A percentile compares a stretch with the other conserved stretches of the same genome.
Evolutionary conservation across 1,140 invertebrate species (phyloP).

Genomic region (Hyles euphorbiae): DNA sequence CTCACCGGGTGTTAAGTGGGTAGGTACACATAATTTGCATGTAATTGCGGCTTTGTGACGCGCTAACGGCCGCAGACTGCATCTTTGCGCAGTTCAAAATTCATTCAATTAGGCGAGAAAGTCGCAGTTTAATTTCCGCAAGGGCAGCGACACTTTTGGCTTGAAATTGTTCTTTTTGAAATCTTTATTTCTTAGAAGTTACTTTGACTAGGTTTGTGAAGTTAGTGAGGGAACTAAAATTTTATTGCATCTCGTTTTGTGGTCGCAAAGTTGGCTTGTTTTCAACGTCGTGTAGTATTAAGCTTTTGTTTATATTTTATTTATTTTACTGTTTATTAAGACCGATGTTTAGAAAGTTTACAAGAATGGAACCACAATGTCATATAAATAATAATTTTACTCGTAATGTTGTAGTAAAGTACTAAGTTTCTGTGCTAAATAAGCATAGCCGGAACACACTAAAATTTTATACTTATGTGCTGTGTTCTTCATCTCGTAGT

Average conservation of each 20-base stretch:
- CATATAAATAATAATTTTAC: too few relatives aligned
- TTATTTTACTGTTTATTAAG: too few relatives aligned
- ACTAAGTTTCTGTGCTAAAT: too few relatives aligned
- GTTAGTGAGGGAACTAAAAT: too few relatives aligned
- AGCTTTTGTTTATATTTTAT: background rate
- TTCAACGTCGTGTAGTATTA: background rate
- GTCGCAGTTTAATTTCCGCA: conserved; percentile 54
- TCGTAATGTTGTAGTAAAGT: too few relatives aligned
- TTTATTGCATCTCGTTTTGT: background rate
- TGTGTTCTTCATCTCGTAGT: too few relatives aligned
- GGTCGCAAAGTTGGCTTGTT: too few relatives aligned
- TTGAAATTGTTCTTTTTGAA: conserved; percentile 41
- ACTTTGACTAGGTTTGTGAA: background rate
- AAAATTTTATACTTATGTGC: too few relatives aligned
- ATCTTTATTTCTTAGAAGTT: conserved; percentile 42
- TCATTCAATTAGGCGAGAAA: conserved; percentile 64
- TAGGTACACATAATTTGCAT: conserved; percentile 68
- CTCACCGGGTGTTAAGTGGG: conserved; percentile 41
- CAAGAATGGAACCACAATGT: too few relatives aligned
- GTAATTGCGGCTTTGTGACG: conserved; percentile 64
- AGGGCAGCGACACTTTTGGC: conserved; percentile 32
- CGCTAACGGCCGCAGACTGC: conserved; percentile 44
- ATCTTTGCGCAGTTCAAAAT: conserved; percentile 67
- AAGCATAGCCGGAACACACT: too few relatives aligned
- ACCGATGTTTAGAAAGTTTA: too few relatives aligned